phyloP scores from a whole-genome alignment of 2,113 vertebrate species.

The Macroglossus sobrinus region DNA sequence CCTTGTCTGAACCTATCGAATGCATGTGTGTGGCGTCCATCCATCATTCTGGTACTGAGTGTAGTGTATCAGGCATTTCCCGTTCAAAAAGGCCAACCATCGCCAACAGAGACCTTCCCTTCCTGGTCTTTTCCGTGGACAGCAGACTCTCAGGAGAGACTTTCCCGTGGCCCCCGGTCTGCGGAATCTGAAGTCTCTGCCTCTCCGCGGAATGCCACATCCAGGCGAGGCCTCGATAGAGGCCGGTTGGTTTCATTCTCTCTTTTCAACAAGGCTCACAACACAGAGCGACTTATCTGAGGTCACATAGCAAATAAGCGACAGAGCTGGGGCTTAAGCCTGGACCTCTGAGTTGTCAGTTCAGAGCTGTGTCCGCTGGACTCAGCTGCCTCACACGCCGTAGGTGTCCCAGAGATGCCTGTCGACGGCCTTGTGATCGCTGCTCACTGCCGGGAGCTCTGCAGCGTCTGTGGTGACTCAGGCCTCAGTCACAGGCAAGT shows the following conservation, averaged over 20 bases:
- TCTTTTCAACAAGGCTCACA: conserved; percentile 4
- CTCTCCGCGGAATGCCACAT: neutral
- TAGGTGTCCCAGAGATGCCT: neutral
- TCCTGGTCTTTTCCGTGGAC: neutral
- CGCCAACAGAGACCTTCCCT: neutral
- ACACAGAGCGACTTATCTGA: neutral
- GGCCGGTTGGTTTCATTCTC: neutral
- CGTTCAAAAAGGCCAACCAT: neutral
- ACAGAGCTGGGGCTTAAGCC: neutral
- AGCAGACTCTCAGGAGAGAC: neutral
- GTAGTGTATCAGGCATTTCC: neutral
- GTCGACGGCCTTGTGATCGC: neutral
- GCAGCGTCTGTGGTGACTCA: conserved; percentile 35
- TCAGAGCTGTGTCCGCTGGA: neutral
- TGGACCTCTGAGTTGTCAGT: neutral
- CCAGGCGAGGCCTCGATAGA: neutral
- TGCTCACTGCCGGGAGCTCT: neutral
- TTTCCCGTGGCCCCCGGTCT: neutral
- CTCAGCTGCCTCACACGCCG: neutral
- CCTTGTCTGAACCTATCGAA: neutral
- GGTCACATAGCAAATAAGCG: neutral
- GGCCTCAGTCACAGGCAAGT: conserved; percentile 21
- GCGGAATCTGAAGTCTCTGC: neutral
- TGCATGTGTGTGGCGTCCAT: neutral
- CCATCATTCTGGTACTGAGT: neutral